These are phyloP conservation scores for Chalcis sispes DNA, from an alignment of 2,888 invertebrate species.

Conservation along the genomic window DNA sequence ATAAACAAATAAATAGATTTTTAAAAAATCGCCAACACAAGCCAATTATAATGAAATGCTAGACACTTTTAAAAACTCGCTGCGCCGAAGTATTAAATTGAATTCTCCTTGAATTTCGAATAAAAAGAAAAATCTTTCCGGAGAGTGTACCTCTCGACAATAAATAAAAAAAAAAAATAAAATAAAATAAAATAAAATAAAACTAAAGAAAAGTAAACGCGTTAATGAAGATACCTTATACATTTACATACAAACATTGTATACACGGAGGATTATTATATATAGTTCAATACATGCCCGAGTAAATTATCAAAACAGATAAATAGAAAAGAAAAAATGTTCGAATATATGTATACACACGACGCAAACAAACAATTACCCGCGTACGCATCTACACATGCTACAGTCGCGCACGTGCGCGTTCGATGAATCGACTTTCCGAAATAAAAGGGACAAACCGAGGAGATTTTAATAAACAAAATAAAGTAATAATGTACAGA, in stretches of 20 bases:
- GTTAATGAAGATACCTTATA: no score
- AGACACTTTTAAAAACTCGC: conserved; percentile 8
- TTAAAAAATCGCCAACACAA: conserved; percentile 1
- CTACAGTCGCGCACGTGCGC: neutral
- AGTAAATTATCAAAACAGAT: conserved; percentile 17
- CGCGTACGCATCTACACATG: no score
- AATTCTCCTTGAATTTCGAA: neutral
- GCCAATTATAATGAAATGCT: conserved; percentile 7
- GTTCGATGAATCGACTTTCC: conserved; percentile 51
- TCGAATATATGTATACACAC: neutral
- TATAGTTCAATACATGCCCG: conserved; percentile 8
- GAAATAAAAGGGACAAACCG: no score
- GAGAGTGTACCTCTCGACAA: conserved; percentile 46
- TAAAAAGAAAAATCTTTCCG: conserved; percentile 17
- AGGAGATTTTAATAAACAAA: conserved; percentile 42
- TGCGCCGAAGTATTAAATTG: conserved; percentile 13
- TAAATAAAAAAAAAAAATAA: conserved; percentile 47
- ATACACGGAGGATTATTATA: neutral
- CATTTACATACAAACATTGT: neutral
- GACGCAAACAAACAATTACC: no score
- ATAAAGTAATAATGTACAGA: conserved; percentile 46
- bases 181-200: conserved; percentile 19
- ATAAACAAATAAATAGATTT: no score
- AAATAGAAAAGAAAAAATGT: neutral
- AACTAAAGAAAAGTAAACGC: conserved; percentile 8